Base-by-base conservation (phyloP, 2,888 invertebrate species). In the Tenthredo notha region DNA sequence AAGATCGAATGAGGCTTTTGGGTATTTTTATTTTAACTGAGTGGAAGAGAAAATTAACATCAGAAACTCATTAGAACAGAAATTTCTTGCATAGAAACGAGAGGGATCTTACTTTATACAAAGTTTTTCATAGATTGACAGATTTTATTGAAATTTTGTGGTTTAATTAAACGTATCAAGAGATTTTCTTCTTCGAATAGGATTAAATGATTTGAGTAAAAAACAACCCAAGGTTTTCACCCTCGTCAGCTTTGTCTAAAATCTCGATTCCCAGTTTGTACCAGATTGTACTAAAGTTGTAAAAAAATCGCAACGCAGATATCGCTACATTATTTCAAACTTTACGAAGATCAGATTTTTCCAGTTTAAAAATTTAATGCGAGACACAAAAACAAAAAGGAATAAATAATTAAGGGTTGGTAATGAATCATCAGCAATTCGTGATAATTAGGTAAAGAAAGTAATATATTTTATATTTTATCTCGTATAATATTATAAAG, bases 41-140 rank as follows among this genome's bases (percentile, higher is more conserved):
- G 61, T 21, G 15, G 58, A 25, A 25, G 61, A 33, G 84, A 86
- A 86, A 86, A 89, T 89, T 89, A 88, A 88, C 89, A 89, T 89
- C 87, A 86, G 87, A 87, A 85, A 87, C 87, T 89, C 89, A 88
- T 89, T 87, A 87, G 12, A 40, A 86, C 25, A n/a, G n/a, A 50
- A 54, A 15, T 33, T 77, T 12, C 50, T n/a, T 9, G 15, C 2
- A 29, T 29, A 40, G n/a, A 5, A 33, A 77, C 25, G 29, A 29
- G 15, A 37, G 33, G 70, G 70, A 70, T 18, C 25, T 70, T 74
- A 7, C 7, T 12, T 10, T 2, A 15, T 10, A 43, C n/a, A 43
- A 43, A 9, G 33, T 70, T 37, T 21, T 61, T 21, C 21, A 33
- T 33, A 18, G 6, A 67, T 67, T 67, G 6, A 25, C 6, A 67